Evolutionary conservation across 2,888 invertebrate genomes (phyloP), one percentile per base, ranked within the genome.

Genomic region (Drosophila affinis): DNA sequence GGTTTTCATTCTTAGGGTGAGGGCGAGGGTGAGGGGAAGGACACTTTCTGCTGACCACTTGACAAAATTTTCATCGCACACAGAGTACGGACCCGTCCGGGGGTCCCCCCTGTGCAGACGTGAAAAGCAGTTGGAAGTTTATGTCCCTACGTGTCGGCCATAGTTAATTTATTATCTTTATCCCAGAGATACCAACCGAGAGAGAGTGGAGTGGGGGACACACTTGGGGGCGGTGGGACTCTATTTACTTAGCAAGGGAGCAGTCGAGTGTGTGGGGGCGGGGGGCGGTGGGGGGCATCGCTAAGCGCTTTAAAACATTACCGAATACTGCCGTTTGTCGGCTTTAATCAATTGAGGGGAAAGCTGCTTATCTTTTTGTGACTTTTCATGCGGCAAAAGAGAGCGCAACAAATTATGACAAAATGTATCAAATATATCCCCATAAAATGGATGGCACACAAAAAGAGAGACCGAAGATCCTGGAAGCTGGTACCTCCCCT

Each of bases 91-190:
- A 18, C 9, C 14, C 12, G 18, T 18, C 18, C 18, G 18, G 18
- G 18, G 18, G n/a, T 34, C 24, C 21, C 21, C 27, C 17, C 32
- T 27, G 48, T 48, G 54, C 65, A 46, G 54, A 59, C 65, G 60
- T 62, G 61, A 77, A 83, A 71, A 78, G 68, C 61, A 60, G 63
- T 75, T 77, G 71, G 82, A 79, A 78, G 65, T 81, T 87, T 74
- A 75, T 83, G 63, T 60, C 69, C 32, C 82, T 84, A 83, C 82
- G 82, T 83, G 82, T 71, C 57, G 71, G 88, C 79, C 89, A 89
- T 89, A 61, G 82, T 70, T 81, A 89, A 83, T 83, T 89, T 89
- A 78, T 87, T 78, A 84, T 81, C 65, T 39, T 39, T n/a, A 39
- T 39, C 39, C 39, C 65, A 64, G 63, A 39, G 32, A 7, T 24